These are phyloP conservation scores for Hylaeus anthracinus DNA, from an alignment of 1,140 invertebrate genomes.

Conservation along the genomic window DNA sequence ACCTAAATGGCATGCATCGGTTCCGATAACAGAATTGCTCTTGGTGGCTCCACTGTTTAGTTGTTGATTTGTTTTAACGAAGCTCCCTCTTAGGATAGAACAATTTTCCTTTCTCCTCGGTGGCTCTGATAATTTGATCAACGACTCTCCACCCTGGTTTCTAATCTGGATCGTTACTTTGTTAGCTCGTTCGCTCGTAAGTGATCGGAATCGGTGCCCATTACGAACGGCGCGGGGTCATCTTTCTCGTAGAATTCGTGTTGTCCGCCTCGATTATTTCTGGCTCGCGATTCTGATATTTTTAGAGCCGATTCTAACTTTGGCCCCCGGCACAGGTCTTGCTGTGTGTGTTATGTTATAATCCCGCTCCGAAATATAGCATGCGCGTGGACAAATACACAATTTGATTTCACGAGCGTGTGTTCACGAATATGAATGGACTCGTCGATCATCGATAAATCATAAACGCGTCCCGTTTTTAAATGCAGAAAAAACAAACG, in stretches of 20 bases:
- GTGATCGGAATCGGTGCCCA: not conserved
- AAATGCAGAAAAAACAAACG: not conserved
- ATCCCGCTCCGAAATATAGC: constrained; percentile 26
- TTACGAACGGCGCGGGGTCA: not conserved
- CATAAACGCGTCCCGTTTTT: not conserved
- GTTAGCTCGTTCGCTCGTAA: not conserved
- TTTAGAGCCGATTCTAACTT: constrained; percentile 59
- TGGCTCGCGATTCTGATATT: constrained; percentile 58
- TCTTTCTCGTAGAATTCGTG: constrained; percentile 48
- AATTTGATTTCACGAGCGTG: constrained; percentile 30
- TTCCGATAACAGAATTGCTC: constrained; percentile 3
- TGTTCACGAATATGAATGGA: constrained; percentile 26
- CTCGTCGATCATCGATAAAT: constrained; percentile 1
- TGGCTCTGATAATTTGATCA: too few relatives aligned
- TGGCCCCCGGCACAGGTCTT: constrained; percentile 47
- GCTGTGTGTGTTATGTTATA: constrained; percentile 57
- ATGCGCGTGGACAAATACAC: constrained; percentile 36
- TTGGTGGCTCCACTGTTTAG: too few relatives aligned
- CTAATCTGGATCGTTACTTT: not conserved
- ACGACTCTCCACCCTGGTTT: too few relatives aligned
- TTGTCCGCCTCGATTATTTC: constrained; percentile 55
- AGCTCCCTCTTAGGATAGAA: too few relatives aligned
- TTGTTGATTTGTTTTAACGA: too few relatives aligned
- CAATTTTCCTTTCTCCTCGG: too few relatives aligned
- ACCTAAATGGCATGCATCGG: not conserved